Evolutionary conservation across 2,888 invertebrate species (phyloP), one percentile per base, ranked within the genome.

Genomic region (Conchocele bisecta): DNA sequence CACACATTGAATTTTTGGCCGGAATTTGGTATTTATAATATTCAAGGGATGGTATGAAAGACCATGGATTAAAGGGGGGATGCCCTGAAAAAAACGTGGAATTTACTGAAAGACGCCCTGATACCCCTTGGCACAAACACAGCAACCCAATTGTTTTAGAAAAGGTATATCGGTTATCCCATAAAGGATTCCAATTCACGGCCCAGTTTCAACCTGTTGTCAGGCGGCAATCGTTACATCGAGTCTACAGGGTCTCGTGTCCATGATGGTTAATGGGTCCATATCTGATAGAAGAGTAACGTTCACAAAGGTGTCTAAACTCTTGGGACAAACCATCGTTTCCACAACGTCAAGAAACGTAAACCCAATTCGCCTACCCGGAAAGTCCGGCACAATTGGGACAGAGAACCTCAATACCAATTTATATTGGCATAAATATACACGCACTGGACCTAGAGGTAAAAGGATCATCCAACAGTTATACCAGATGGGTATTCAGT

Each of bases 41-140:
- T 68, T 71, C 48, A 57, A 67, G 24, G n/a, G 35, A 50, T 26
- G 51, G n/a, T n/a, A 67, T 53, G 67, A 26, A 35, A 20, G n/a
- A 51, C 28, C n/a, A n/a, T 3, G 28, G 60, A 28, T 61, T 15
- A n/a, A n/a, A 56, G n/a, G n/a, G n/a, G n/a, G n/a, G 42, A 68
- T n/a, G 1, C 31, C 13, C 17, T 31, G 48, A 39, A 17, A 28
- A 24, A 13, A 24, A n/a, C n/a, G n/a, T 24, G 17, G n/a, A 17
- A 50, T 11, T 15, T 50, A n/a, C n/a, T 13, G 4, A 17, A 26
- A 20, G 33, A 37, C 20, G 66, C 68, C 1, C 20, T 68, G 29
- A n/a, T 68, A 56, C 17, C n/a, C n/a, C n/a, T n/a, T 50, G 1
- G 22, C 53, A n/a, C 37, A 22, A 39, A 20, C 61, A n/a, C n/a